Evolutionary conservation across 2,113 vertebrate species (phyloP), one percentile per base, ranked within the genome.

Genomic region (Geothlypis trichas): DNA sequence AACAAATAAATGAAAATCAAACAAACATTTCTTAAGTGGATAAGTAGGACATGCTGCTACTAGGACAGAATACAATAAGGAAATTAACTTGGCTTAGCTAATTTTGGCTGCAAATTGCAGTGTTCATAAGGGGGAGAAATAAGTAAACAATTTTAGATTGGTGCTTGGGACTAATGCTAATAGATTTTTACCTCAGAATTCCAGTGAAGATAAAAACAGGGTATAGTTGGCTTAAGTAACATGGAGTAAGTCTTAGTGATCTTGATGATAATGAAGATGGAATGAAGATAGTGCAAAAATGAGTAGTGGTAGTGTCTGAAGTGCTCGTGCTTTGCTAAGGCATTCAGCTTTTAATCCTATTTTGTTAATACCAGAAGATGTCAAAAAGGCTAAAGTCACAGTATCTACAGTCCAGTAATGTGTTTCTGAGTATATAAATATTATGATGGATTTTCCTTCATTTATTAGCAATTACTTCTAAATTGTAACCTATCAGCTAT

Each of bases 151-250:
- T 95, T 93, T 84, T 89, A 87, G 59, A 87, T 82, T 66, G 39
- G 54, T 79, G 21, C 26, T 92, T 95, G 42, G 33, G 46, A 87
- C 16, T 46, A 71, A 78, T 3, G 27, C 39, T 94, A 77, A 71
- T 24, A 93, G 87, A 79, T 90, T 93, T 90, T 74, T 90, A 97
- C 94, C 94, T 91, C 73, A 95, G 96, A 96, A 95, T 89, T 89
- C 95, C 96, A 97, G 96, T 96, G 96, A 97, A 97, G 95, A 97
- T 93, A 95, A 97, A 97, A 97, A 93, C 96, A 90, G 93, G 90
- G 95, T 89, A 95, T 28, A 79, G 41, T 77, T 87, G 41, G 28
- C 54, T 90, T 68, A 81, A 65, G 58, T 33, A 92, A 81, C 57
- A 96, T 61, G 58, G 41, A 96, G 20, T 26, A 90, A 88, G 5